Base-by-base conservation (phyloP, 2,113 vertebrate species). In the Ellobius talpinus region DNA sequence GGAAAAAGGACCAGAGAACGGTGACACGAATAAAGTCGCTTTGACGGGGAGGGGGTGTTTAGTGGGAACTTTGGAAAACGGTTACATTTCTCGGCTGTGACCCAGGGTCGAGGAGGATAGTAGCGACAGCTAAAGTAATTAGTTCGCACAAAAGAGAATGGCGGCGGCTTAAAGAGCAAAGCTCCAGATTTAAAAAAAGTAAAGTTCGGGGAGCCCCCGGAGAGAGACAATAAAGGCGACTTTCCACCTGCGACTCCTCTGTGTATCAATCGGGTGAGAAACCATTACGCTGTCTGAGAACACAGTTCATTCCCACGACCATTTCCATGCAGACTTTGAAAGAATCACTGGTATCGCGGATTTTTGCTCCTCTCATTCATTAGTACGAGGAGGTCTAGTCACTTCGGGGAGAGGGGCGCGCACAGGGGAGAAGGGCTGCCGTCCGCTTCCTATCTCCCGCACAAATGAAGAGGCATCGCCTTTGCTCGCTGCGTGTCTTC, bases 181-280 rank as follows among this genome's bases (percentile, higher is more conserved):
- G 58, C 19, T 77, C 21, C 9, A 47, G 89, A 61, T 87, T 95
- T 45, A 50, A 52, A 52, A 95, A 73, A 88, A 97, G 61, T 70
- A 73, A 91, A 94, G 61, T 97, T 97, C 52, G 81, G 63, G 73
- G 94, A 94, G 87, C 47, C 50, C 92, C n/a, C 66, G 8, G 42
- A 90, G 96, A 84, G 74, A 89, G 42, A 93, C 50, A 86, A 94
- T 58, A 63, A 94, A 58, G 10, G 92, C n/a, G 47, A 52, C 96
- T 97, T 98, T 93, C 92, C 88, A 97, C 92, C 68, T 33, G 90
- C 87, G 96, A 55, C 89, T 82, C 50, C 55, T 9, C 89, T 45
- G 79, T 68, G 87, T 45, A n/a, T 26, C 89, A 12, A 7, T 84
- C 23, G 5, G 76, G 96, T 78, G 82, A 92, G 89, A 86, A 93